These are phyloP conservation scores for Hemiprocne comata DNA, from an alignment of 2,113 vertebrate species.

Conservation along the genomic window DNA sequence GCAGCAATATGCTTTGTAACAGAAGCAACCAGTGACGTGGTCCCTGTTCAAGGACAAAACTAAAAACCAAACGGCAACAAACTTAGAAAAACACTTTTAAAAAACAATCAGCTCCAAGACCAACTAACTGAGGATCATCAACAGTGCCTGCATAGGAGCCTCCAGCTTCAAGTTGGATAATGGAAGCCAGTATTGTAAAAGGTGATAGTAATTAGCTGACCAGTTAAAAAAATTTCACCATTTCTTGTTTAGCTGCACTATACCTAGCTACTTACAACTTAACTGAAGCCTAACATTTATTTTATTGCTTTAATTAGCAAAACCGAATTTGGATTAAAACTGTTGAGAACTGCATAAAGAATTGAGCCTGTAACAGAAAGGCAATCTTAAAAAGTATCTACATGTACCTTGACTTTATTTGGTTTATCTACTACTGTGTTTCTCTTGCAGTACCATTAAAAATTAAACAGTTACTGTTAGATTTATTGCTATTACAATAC, in stretches of 20 bases:
- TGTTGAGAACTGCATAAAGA: neutral
- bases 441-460: neutral
- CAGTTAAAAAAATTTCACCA: neutral
- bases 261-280: neutral
- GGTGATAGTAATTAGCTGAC: neutral
- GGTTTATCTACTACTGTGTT: neutral
- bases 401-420: neutral
- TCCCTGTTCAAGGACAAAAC: too few relatives aligned
- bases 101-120: too few relatives aligned
- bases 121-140: too few relatives aligned
- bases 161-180: too few relatives aligned
- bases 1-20: too few relatives aligned
- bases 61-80: too few relatives aligned
- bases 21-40: too few relatives aligned
- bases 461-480: neutral
- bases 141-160: too few relatives aligned
- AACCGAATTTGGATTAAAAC: neutral
- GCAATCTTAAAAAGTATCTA: neutral
- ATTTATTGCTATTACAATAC: neutral
- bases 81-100: too few relatives aligned
- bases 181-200: neutral
- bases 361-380: neutral
- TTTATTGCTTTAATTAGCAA: neutral
- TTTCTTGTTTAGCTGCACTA: neutral
- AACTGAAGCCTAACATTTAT: neutral